Evolutionary conservation across 2,888 invertebrate genomes (phyloP).

Genomic region (Enchytraeus crypticus): DNA sequence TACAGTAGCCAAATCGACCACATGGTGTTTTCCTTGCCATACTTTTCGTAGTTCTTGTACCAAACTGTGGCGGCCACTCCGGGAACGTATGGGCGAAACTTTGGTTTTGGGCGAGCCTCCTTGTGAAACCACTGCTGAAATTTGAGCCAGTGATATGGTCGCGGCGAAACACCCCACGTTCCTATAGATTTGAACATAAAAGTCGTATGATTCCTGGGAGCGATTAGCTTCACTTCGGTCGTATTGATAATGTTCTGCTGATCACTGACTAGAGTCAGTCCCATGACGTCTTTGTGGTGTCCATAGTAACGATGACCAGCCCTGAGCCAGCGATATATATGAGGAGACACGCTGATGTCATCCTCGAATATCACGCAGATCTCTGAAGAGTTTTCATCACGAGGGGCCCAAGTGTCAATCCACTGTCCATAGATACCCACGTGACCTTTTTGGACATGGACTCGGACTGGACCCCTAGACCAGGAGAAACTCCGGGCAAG

Average conservation of each 20-base stretch:
- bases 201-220: neutral
- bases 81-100: constrained; percentile 21
- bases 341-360: constrained; percentile 34
- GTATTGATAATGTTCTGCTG: constrained; percentile 17
- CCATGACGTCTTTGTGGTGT: constrained; percentile 25
- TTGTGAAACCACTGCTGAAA: constrained; percentile 15
- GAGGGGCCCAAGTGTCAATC: constrained; percentile 32
- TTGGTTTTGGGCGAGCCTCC: neutral
- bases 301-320: constrained; percentile 32
- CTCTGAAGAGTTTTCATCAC: constrained; percentile 22
- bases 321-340: constrained; percentile 34
- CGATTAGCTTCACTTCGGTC: neutral
- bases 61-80: constrained; percentile 17
- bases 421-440: constrained; percentile 31
- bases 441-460: constrained; percentile 25
- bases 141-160: constrained; percentile 2
- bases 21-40: constrained; percentile 11
- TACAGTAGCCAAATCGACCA: constrained; percentile 28
- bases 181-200: constrained; percentile 15
- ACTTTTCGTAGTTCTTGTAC: constrained; percentile 15
- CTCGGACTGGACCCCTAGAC: constrained; percentile 8
- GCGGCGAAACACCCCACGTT: constrained; percentile 16
- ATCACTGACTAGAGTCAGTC: constrained; percentile 31
- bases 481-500: constrained; percentile 14
- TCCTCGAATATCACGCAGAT: constrained; percentile 37